Base-by-base conservation (phyloP, 2,888 invertebrate species). In the Brachycybe producta region DNA sequence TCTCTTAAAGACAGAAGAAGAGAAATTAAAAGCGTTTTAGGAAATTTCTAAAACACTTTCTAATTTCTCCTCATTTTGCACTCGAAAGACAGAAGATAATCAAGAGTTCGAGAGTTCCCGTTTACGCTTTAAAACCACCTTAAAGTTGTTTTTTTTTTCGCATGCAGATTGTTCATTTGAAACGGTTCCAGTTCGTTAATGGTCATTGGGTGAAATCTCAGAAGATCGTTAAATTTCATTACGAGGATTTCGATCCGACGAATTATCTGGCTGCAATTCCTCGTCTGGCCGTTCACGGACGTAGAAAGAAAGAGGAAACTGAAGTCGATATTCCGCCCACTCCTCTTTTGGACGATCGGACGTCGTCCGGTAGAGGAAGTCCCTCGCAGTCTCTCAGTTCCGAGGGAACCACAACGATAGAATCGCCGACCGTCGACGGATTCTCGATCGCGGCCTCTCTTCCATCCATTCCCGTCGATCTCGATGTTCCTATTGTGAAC, bases 141-240 rank as follows among this genome's bases (percentile, higher is more conserved):
- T n/a, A n/a, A n/a, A n/a, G n/a, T n/a, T n/a, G n/a, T n/a, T n/a
- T n/a, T n/a, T n/a, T n/a, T n/a, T n/a, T n/a, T n/a, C n/a, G n/a
- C n/a, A n/a, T 49, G 1, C 67, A 90, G 88, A 86, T 92, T 62
- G 77, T 92, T 47, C 91, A 92, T 65, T 70, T 92, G 56, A 92
- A 92, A 66, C 78, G 92, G 2, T 92, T 92, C 70, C 90, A 91
- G 66, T 86, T 78, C 65, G 80, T 87, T 48, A 84, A 86, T 69
- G 83, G 79, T 63, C 82, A 87, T 62, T 92, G 91, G 91, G 84
- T 91, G 23, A 92, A 92, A 65, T 91, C 90, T 0, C 88, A 88
- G 64, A 91, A 90, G 65, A 84, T 85, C 23, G 90, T 91, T 1
- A 82, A 86, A 63, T 90, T 90, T 65, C 88, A 90, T 1, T 79